These are phyloP conservation scores for Drosophila rhopaloa DNA, from an alignment of 1,140 invertebrate genomes.

Conservation along the genomic window DNA sequence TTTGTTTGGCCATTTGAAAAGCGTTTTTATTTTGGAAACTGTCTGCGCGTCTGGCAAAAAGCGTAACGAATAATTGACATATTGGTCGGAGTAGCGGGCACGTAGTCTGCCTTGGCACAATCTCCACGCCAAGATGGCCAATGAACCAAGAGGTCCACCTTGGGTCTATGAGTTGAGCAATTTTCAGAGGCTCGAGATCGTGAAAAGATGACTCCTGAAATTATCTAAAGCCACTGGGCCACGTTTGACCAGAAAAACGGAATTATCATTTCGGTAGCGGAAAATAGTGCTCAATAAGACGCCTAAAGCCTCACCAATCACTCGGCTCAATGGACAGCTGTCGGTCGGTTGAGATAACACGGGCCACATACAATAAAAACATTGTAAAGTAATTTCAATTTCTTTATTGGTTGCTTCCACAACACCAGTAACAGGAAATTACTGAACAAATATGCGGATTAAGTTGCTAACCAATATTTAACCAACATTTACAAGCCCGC, in stretches of 20 bases:
- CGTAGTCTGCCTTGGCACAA: constrained; percentile 41
- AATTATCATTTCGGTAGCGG: constrained; percentile 15
- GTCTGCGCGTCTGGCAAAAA: constrained; percentile 47
- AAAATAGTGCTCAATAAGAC: constrained; percentile 9
- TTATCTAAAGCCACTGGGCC: background rate
- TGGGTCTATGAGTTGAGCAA: constrained; percentile 26
- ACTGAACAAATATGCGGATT: constrained; percentile 29
- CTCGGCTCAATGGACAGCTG: constrained; percentile 20
- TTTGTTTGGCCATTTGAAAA: constrained; percentile 40
- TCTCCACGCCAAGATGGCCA: constrained; percentile 28
- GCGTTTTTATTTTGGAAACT: constrained; percentile 47
- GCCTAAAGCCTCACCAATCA: background rate
- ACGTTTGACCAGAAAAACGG: constrained; percentile 12
- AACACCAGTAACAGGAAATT: constrained; percentile 31
- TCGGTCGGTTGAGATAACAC: constrained; percentile 25
- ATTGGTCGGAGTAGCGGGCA: constrained; percentile 42
- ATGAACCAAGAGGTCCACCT: constrained; percentile 37
- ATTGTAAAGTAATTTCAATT: constrained; percentile 19
- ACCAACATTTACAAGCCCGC: constrained; percentile 25
- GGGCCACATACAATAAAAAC: constrained; percentile 19
- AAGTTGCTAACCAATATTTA: constrained; percentile 40
- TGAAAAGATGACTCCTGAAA: constrained; percentile 7
- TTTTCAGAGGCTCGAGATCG: background rate
- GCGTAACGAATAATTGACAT: constrained; percentile 70
- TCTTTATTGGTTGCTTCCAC: constrained; percentile 9